Percentiles rank a stretch among this genome's conserved stretches.
Evolutionary conservation across 2,113 vertebrate species (phyloP).

Genomic region (Orientallactaga bullata): DNA sequence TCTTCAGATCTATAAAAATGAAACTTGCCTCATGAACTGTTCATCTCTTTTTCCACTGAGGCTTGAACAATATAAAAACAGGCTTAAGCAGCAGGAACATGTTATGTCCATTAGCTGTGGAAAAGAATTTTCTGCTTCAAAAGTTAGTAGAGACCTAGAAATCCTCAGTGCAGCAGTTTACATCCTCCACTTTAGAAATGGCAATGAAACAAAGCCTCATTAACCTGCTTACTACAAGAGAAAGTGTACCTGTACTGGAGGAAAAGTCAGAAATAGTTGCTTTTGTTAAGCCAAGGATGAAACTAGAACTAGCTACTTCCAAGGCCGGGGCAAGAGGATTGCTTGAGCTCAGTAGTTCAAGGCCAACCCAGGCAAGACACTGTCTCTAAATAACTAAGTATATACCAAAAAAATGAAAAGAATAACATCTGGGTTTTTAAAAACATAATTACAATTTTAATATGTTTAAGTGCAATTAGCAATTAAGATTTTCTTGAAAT

Average conservation of each 20-base stretch:
- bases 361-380: neutral
- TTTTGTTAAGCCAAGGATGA: neutral
- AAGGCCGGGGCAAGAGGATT: neutral
- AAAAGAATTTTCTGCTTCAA: slow-evolving; percentile 28
- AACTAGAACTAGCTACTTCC: neutral
- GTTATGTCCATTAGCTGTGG: neutral
- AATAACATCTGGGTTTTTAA: neutral
- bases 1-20: neutral
- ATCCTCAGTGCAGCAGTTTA: neutral
- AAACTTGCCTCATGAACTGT: neutral
- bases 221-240: neutral
- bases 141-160: neutral
- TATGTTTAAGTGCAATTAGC: neutral
- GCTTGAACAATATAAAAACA: slow-evolving; percentile 35
- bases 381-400: neutral
- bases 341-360: no score
- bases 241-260: neutral
- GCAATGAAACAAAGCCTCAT: neutral
- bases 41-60: slow-evolving; percentile 16
- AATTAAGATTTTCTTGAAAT: slow-evolving; percentile 25
- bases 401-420: neutral
- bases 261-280: slow-evolving; percentile 25
- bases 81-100: neutral
- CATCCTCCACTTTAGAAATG: neutral
- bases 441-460: neutral